Conservation (phyloP, 2,797 vertebrate genomes). For the Sus cebifrons region DNA sequence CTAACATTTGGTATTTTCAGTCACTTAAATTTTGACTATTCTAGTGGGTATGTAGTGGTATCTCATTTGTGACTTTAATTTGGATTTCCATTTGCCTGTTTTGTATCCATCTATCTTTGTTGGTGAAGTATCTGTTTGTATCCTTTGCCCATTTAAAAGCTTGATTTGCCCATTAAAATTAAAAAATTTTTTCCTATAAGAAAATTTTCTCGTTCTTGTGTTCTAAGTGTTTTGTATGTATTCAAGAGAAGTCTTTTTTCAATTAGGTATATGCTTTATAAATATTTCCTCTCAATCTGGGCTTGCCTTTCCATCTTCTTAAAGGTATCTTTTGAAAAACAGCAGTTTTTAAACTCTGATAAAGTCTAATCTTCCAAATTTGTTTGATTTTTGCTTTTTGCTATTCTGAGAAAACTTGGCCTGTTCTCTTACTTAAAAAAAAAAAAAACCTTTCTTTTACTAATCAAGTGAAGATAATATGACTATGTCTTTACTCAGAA, state of each 20-base stretch:
- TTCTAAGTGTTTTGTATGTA: constrained; percentile 1
- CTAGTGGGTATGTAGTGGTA: background rate
- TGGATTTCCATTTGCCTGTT: constrained; percentile 36
- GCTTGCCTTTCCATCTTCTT: constrained; percentile 6
- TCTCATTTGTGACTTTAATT: background rate
- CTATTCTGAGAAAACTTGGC: constrained; percentile 29
- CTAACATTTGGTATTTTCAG: constrained; percentile 45
- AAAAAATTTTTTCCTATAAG: background rate
- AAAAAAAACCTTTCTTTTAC: background rate
- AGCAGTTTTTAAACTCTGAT: constrained; percentile 24
- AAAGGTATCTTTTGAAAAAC: constrained; percentile 59
- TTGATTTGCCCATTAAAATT: background rate
- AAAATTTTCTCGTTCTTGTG: constrained; percentile 30
- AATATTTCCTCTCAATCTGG: constrained; percentile 32
- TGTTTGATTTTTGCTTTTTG: background rate
- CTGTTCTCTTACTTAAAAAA: background rate
- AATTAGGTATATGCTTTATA: background rate
- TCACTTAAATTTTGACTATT: constrained; percentile 58
- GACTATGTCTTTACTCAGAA: background rate
- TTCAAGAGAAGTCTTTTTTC: constrained; percentile 20
- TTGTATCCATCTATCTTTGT: background rate
- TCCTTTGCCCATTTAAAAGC: constrained; percentile 1
- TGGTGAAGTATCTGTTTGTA: background rate
- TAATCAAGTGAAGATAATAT: constrained; percentile 44
- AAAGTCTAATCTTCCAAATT: constrained; percentile 38